Conservation (phyloP, 1,140 invertebrate species). For the Polypedilum vanderplanki region DNA sequence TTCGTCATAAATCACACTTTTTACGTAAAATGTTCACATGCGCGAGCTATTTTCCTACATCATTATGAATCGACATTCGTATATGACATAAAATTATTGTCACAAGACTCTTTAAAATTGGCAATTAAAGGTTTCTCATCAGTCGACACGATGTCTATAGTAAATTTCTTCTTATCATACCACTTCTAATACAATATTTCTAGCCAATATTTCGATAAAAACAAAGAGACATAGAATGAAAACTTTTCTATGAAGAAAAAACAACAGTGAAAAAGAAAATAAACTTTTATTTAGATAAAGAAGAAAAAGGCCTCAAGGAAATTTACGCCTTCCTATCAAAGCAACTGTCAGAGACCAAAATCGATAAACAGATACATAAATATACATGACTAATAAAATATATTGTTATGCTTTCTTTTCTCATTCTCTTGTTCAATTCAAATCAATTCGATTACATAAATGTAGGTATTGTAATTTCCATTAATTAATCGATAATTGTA, state of each 20-base stretch:
- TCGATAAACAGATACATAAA: not conserved
- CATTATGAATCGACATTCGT: too few relatives aligned
- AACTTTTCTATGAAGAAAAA: not conserved
- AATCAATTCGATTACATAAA: slow-evolving; percentile 12
- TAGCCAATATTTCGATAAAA: not conserved
- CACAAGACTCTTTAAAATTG: too few relatives aligned
- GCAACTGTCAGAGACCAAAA: slow-evolving; percentile 10
- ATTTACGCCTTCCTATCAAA: slow-evolving; percentile 1
- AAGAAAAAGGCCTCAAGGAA: not conserved
- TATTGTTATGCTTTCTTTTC: too few relatives aligned
- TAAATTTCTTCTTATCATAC: too few relatives aligned
- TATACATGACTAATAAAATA: not conserved
- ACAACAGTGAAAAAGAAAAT: not conserved
- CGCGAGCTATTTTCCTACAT: too few relatives aligned
- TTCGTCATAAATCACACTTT: slow-evolving; percentile 1
- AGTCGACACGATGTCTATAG: too few relatives aligned
- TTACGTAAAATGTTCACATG: too few relatives aligned
- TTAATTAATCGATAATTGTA: slow-evolving; percentile 15
- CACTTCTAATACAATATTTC: too few relatives aligned
- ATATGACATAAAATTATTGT: too few relatives aligned
- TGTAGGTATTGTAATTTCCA: too few relatives aligned
- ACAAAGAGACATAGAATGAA: not conserved
- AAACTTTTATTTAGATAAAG: not conserved
- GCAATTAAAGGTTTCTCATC: too few relatives aligned
- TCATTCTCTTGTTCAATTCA: not conserved